Evolutionary conservation across 1,140 invertebrate genomes (phyloP), one percentile per base, ranked within the genome.

Genomic region (Papilio polytes): DNA sequence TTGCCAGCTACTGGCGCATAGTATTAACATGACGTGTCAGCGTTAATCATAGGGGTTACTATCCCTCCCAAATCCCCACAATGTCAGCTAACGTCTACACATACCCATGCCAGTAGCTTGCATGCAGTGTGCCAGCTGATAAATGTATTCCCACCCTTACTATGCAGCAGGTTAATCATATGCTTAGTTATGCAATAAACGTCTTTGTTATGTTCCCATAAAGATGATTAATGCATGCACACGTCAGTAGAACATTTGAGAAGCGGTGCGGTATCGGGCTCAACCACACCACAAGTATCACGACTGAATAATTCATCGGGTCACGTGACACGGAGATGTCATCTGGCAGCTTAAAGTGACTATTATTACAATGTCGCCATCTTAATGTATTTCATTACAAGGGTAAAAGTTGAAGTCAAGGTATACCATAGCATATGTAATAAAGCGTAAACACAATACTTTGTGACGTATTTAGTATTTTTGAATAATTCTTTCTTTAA

Each of bases 121-220:
- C 7, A 7, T 8, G 7, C 36, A 41, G 36, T 41, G 36, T 41
- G 4, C 36, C 36, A 41, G 36, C 36, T 41, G 36, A 41, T 41
- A 41, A 41, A 4, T 41, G 36, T 41, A 41, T 56, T 56, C n/a
- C 53, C 53, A 20, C 18, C 36, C 36, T 36, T 36, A 36, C 36
- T 41, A 41, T 20, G 53, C 53, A 20, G 63, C 12, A 31, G 63
- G 63, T 70, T 26, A 31, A 70, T 13, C 26, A 26, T 9, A 31
- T 56, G 53, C 53, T 56, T 70, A 31, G 26, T 15, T 70, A 70
- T 70, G 22, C 63, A 70, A 70, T 70, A 70, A 70, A 13, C 63
- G 26, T 36, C 63, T 70, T 15, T 70, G 26, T 70, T 70, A 26
- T 70, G 13, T 70, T 70, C 3, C 31, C 63, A 70, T 6, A 70